phyloP scores from a whole-genome alignment of 2,888 invertebrate genomes.

The Volucella zonaria region DNA sequence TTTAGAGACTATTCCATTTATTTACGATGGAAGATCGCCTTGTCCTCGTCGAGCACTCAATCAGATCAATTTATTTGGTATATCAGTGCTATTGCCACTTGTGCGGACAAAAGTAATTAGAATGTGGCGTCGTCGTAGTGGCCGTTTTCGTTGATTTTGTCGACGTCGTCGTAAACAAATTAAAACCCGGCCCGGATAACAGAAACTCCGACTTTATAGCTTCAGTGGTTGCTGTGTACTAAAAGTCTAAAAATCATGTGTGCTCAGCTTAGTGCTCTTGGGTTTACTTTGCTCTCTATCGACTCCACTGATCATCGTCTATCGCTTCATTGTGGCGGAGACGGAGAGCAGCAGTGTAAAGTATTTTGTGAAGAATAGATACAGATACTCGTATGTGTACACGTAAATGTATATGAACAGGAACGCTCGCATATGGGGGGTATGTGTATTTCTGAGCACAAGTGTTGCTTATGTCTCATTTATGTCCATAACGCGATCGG shows the following conservation, averaged over 20 bases:
- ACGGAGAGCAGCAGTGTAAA: not conserved
- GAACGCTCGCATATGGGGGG: conserved; percentile 1
- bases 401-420: not conserved
- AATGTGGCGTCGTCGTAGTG: conserved; percentile 48
- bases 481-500: conserved; percentile 5
- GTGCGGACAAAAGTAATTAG: conserved; percentile 60
- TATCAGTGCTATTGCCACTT: conserved; percentile 43
- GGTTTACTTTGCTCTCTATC: conserved; percentile 37
- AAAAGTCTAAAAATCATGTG: conserved; percentile 72
- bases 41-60: conserved; percentile 40
- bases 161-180: conserved; percentile 19
- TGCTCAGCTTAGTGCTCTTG: conserved; percentile 38
- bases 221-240: conserved; percentile 73
- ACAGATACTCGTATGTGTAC: conserved; percentile 22
- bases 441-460: conserved; percentile 47
- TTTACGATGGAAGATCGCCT: conserved; percentile 31
- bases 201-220: conserved; percentile 56
- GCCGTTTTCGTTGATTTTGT: not conserved
- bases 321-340: conserved; percentile 19
- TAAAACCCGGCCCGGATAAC: conserved; percentile 36
- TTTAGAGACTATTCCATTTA: conserved; percentile 13
- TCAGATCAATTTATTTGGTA: conserved; percentile 51
- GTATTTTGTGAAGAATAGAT: conserved; percentile 26
- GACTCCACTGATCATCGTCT: conserved; percentile 23
- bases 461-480: conserved; percentile 47